Conservation (phyloP, 2,797 vertebrate species). For the Ceryle rudis region DNA sequence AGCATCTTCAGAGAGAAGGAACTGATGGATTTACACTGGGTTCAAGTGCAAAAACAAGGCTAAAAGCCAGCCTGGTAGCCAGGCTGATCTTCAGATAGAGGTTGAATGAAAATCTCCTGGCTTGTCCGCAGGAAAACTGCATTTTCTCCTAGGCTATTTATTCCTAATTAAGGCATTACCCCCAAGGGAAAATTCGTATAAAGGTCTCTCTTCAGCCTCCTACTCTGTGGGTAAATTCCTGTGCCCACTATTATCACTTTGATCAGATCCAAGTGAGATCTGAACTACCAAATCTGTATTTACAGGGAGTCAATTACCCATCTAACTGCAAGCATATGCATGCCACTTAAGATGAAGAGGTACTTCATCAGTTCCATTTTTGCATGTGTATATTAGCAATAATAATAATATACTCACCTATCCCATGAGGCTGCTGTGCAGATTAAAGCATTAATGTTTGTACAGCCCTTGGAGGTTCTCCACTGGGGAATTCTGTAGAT, state of each 20-base stretch:
- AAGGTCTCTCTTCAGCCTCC: neutral
- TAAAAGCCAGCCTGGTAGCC: neutral
- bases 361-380: conserved; percentile 54
- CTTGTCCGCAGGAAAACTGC: neutral
- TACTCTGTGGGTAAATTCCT: neutral
- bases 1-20: neutral
- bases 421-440: neutral
- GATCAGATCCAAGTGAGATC: neutral
- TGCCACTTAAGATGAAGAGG: conserved; percentile 62
- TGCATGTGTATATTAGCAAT: conserved; percentile 58
- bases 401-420: conserved; percentile 62
- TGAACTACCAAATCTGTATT: conserved; percentile 21
- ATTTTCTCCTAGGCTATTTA: neutral
- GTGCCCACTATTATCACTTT: neutral
- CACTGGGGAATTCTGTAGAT: conserved; percentile 31
- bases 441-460: conserved; percentile 58
- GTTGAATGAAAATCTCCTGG: neutral
- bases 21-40: rapidly evolving
- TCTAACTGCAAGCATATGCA: neutral
- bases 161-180: neutral
- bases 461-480: conserved; percentile 44
- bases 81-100: neutral
- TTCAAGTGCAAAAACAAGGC: neutral
- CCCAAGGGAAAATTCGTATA: neutral
- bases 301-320: conserved; percentile 52